Base-by-base conservation (phyloP, 1,140 invertebrate genomes). In the Colletes latitarsis region DNA sequence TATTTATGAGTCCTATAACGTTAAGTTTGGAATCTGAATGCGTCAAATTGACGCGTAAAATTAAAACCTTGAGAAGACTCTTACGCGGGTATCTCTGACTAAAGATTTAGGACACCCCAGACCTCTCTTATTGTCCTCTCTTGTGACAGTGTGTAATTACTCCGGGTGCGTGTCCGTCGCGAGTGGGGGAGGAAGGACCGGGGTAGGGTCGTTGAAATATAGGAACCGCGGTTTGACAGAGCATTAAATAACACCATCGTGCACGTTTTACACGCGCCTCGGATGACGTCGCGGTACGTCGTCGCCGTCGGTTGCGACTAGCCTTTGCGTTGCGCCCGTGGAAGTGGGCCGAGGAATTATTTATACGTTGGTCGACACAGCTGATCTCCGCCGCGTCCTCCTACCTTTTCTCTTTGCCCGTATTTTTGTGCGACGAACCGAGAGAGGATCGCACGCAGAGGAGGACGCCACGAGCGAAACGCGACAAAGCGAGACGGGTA, bases 271-370 rank as follows among this genome's bases (percentile, higher is more conserved):
- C 30, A 46, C 53, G 19, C 21, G 14, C 15, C 8, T 64, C 46
- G 14, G 15, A 39, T 3, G 55, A 72, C n/a, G 69, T 46, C 39
- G 55, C 10, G 70, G 41, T 12, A 55, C 43, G 49, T 4, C 14
- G 60, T n/a, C 58, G 46, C 68, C 39, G 12, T 55, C 21, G 15
- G 41, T 53, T 63, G 77, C 64, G 62, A 41, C 64, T 30, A 73
- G 46, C 70, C 21, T 75, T 68, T 52, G 53, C 71, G 58, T 52
- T 52, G 82, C 66, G 62, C 4, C 72, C 72, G 57, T 70, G 58
- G 68, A 86, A 87, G 84, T 87, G 82, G 85, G 85, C 82, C 82
- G 77, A 78, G 60, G 84, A 84, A 87, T 87, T 86, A 87, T 84
- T 86, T 86, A 86, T 83, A 86, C 85, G 84, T 77, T 15, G 76